Evolutionary conservation across 2,113 vertebrate species (phyloP).

Genomic region (Oryzias woworae): DNA sequence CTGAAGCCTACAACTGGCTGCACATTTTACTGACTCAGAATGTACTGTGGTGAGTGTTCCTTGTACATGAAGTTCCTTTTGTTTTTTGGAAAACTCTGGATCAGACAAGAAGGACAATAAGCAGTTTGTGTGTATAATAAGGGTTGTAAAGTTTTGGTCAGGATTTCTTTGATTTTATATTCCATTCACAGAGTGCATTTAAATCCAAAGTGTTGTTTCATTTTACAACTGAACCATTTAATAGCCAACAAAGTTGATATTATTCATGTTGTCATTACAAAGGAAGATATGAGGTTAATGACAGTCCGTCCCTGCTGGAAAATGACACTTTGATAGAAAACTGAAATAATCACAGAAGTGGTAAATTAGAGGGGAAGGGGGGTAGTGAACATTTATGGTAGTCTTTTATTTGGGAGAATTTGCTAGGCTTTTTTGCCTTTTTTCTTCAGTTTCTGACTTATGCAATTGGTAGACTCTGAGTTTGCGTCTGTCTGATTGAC

Average conservation of each 20-base stretch:
- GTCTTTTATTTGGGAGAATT: neutral
- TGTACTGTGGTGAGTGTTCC: slow-evolving; percentile 16
- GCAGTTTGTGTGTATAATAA: too few relatives aligned
- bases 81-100: neutral
- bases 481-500: slow-evolving; percentile 32
- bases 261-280: slow-evolving; percentile 33
- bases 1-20: slow-evolving; percentile 45
- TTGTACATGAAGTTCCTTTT: slow-evolving; percentile 11
- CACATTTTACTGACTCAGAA: slow-evolving; percentile 37
- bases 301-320: slow-evolving; percentile 24
- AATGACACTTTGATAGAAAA: slow-evolving; percentile 21
- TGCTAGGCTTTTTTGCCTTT: neutral
- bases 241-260: slow-evolving; percentile 20
- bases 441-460: slow-evolving; percentile 13
- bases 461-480: slow-evolving; percentile 36
- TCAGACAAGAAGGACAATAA: too few relatives aligned
- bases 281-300: slow-evolving; percentile 38
- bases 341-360: slow-evolving; percentile 31
- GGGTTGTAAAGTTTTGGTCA: too few relatives aligned
- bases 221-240: slow-evolving; percentile 15
- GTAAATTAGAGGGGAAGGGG: slow-evolving; percentile 20
- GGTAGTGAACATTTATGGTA: neutral
- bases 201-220: slow-evolving; percentile 8
- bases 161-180: neutral
- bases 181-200: neutral